These are phyloP conservation scores for Caenorhabditis sp. DNA, from an alignment of 2,888 invertebrate genomes.

Conservation along the genomic window DNA sequence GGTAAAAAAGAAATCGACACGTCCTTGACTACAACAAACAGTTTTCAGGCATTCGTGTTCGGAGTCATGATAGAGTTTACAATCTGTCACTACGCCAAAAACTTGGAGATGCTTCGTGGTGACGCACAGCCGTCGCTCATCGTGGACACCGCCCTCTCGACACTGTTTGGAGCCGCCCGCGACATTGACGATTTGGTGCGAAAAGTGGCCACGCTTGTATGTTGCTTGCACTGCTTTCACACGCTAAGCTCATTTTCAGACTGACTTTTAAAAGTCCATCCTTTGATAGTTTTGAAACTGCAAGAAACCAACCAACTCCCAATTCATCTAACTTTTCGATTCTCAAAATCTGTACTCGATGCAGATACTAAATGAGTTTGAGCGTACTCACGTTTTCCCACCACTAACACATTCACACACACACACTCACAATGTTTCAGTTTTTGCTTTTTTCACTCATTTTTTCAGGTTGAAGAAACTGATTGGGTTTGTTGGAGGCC, in stretches of 20 bases:
- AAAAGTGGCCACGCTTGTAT: constrained; percentile 69
- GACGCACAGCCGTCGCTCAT: constrained; percentile 76
- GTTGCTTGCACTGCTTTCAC: constrained; percentile 68
- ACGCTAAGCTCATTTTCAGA: constrained; percentile 63
- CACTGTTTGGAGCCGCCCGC: constrained; percentile 78
- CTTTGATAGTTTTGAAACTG: constrained; percentile 37
- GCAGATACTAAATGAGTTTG: constrained; percentile 46
- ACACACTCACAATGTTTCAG: constrained; percentile 9
- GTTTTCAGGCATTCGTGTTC: constrained; percentile 80
- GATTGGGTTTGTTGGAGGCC: constrained; percentile 62
- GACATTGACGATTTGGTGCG: constrained; percentile 78
- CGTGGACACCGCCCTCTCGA: constrained; percentile 81
- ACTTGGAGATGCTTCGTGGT: constrained; percentile 74
- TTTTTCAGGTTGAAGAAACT: constrained; percentile 64
- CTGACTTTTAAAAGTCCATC: constrained; percentile 16
- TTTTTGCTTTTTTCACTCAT: constrained; percentile 33
- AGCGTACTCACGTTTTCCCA: constrained; percentile 33
- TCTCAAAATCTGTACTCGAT: neutral
- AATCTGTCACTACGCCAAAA: constrained; percentile 82
- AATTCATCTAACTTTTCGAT: constrained; percentile 15
- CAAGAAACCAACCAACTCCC: constrained; percentile 11
- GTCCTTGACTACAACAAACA: neutral
- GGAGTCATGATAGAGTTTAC: constrained; percentile 83
- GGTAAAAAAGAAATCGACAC: constrained; percentile 56
- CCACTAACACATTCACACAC: constrained; percentile 36